Conservation (phyloP, 2,113 vertebrate genomes). For the mouse (Mus musculus) region DNA sequence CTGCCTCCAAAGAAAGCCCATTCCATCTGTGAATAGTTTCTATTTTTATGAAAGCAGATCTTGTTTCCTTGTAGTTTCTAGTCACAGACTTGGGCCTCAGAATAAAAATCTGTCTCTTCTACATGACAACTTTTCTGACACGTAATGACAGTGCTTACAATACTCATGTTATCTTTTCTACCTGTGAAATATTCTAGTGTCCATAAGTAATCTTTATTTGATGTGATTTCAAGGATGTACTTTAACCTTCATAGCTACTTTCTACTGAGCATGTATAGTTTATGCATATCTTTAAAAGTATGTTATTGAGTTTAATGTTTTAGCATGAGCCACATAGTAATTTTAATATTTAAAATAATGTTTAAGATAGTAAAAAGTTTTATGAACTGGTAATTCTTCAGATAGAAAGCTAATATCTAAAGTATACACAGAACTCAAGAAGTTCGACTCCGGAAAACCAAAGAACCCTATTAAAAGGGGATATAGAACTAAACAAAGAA, state of each 20-base stretch:
- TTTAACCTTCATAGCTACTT: neutral
- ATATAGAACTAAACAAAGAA: too few species aligned
- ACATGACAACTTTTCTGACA: constrained; percentile 60
- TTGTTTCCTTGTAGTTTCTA: constrained; percentile 49
- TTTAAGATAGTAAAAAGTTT: neutral
- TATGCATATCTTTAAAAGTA: neutral
- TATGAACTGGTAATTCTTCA: neutral
- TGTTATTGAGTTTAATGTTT: neutral
- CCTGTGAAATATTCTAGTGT: constrained; percentile 17
- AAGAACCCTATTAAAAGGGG: too few species aligned
- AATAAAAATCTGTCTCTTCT: constrained; percentile 65
- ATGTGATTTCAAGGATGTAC: neutral
- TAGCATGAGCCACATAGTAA: neutral
- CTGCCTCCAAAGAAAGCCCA: neutral
- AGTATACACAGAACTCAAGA: too few species aligned
- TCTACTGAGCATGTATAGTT: neutral
- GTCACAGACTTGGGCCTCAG: neutral
- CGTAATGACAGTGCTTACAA: constrained; percentile 48
- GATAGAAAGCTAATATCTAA: too few species aligned
- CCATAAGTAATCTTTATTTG: constrained; percentile 27
- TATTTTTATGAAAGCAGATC: constrained; percentile 43
- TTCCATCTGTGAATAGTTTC: constrained; percentile 47
- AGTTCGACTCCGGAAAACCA: too few species aligned
- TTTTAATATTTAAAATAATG: neutral
- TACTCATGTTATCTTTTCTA: constrained; percentile 51